Evolutionary conservation across 2,113 vertebrate genomes (phyloP).

Genomic region (Lepidothrix coronata): DNA sequence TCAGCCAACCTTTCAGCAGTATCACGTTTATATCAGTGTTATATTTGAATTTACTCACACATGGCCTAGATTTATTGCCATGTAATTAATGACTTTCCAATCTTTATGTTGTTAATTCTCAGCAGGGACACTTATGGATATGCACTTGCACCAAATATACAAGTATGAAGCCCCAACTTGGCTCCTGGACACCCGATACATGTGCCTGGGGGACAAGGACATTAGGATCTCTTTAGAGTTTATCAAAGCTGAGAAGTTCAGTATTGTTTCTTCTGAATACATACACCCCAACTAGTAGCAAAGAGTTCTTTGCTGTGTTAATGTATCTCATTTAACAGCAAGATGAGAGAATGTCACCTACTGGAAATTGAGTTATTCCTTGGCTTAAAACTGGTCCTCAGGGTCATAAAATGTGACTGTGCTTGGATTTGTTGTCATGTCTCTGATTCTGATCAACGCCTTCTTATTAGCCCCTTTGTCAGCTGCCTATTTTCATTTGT

Average conservation of each 20-base stretch:
- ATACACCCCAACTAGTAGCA: background rate
- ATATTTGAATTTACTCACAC: conserved; percentile 33
- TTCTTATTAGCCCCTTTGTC: background rate
- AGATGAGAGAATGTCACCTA: background rate
- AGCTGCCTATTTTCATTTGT: background rate
- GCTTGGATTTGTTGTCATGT: background rate
- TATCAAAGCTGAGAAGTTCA: background rate
- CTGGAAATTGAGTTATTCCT: background rate
- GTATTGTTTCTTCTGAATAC: background rate
- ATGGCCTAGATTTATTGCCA: conserved; percentile 36
- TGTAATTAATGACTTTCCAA: conserved; percentile 36
- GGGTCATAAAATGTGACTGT: background rate
- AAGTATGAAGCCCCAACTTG: background rate
- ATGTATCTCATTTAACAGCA: background rate
- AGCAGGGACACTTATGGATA: background rate
- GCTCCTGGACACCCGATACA: background rate
- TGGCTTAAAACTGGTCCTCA: background rate
- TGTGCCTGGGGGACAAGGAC: background rate
- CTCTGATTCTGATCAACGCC: background rate
- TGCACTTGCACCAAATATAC: background rate
- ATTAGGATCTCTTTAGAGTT: background rate
- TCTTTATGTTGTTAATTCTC: conserved; percentile 56
- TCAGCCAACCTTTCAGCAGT: background rate
- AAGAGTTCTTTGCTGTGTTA: background rate
- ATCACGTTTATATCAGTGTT: conserved; percentile 39